Conservation (phyloP, 2,797 vertebrate species). For the Malurus leucopterus region DNA sequence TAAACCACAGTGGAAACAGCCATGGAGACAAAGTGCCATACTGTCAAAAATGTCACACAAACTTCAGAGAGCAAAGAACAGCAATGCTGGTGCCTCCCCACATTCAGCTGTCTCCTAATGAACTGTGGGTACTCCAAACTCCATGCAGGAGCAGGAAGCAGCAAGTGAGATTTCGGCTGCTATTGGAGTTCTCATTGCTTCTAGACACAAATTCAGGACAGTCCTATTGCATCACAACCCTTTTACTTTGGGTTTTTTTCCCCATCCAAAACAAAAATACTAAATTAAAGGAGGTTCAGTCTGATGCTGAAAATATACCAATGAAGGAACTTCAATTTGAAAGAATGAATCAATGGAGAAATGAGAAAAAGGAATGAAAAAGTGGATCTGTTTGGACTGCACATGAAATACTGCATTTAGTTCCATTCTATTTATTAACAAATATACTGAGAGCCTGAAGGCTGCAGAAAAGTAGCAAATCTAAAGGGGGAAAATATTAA, state of each 20-base stretch:
- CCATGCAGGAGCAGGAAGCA: not conserved
- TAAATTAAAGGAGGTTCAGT: not conserved
- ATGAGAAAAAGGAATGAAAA: not conserved
- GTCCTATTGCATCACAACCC: not conserved
- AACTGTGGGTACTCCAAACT: not conserved
- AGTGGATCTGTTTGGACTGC: not conserved
- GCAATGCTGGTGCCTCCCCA: not conserved
- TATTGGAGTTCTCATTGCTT: not conserved
- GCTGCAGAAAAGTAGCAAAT: not conserved
- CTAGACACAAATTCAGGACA: not conserved
- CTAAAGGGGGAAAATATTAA: not conserved
- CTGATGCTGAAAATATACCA: not conserved
- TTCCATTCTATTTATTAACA: not conserved
- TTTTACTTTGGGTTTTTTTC: rapidly evolving
- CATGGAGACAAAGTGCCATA: not conserved
- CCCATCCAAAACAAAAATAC: not conserved
- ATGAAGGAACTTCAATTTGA: not conserved
- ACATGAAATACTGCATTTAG: not conserved
- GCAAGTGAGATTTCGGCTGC: not conserved
- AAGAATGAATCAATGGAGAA: not conserved
- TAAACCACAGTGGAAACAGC: not conserved
- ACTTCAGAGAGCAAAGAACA: not conserved
- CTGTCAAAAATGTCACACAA: not conserved
- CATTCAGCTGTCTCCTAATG: not conserved
- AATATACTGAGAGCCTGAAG: not conserved